Base-by-base conservation (phyloP, 2,888 invertebrate genomes). In the Pristionchus maxplancki region DNA sequence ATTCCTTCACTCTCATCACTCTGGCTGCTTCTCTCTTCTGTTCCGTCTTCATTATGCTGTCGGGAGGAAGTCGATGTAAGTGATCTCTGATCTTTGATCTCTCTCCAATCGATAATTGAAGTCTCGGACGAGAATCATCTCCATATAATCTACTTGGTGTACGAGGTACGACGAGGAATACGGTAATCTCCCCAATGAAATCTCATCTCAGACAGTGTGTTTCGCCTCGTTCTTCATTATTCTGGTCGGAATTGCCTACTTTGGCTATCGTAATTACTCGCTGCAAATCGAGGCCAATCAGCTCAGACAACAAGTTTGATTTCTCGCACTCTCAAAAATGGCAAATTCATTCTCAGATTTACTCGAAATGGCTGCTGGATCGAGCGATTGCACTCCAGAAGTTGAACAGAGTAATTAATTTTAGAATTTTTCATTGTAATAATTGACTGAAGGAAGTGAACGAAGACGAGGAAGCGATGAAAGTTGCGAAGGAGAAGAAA, bases 361-460 rank as follows among this genome's bases (percentile, higher is more conserved):
- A 78, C 78, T 78, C 78, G 28, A 78, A 78, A 15, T 78, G 78
- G 78, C 44, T 78, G 44, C 78, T 48, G 48, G 78, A 78, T 48
- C 78, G 78, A 28, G 78, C 78, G 13, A 28, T 78, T 28, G 78
- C 78, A 0, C 78, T 78, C 24, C 78, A 78, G 44, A 78, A 78
- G n/a, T 44, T 78, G 78, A 40, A 78, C 20, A 40, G 78, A 48
- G 78, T 78, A 17, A 44, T 28, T 1, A n/a, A 11, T 58, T 24
- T 13, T 11, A 15, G 8, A 11, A 20, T 37, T 71, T 37, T 3
- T 4, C 13, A 34, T 4, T 24, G 40, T n/a, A 15, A 78, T 37
- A 9, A 74, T 4, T 44, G 13, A 78, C 11, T 28, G n/a, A 8
- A 78, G 78, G 78, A 78, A 78, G 78, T 78, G 13, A 40, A 78